Evolutionary conservation across 2,888 invertebrate genomes (phyloP), one percentile per base, ranked within the genome.

Genomic region (Drosophila acutilabella): DNA sequence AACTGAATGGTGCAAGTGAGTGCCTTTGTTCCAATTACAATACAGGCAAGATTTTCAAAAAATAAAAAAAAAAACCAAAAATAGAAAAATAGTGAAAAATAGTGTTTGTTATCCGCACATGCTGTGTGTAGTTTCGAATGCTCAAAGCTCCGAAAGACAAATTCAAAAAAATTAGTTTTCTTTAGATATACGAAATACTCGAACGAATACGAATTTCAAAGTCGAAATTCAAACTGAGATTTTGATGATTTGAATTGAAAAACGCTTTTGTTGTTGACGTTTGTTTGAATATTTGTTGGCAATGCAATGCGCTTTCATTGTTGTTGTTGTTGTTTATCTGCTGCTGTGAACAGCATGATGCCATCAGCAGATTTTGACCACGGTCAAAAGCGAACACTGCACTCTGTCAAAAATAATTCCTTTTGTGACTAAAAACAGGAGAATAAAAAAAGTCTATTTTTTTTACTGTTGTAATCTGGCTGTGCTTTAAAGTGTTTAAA

Each of bases 291-390:
- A 38, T 53, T 54, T 54, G 40, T 56, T 57, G 47, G 52, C 56
- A 40, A 33, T 52, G 66, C 78, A 58, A 56, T 74, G 54, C 10
- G 36, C 23, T 38, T 8, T 47, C 45, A 33, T 30, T 44, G 51
- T 23, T 58, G 47, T 42, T 44, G 7, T n/a, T 57, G 45, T 51
- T 45, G 54, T 36, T 44, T 23, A 42, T 56, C 40, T 62, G 76
- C 60, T 69, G 84, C 82, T 84, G 85, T 84, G 83, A 83, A 83
- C 83, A 83, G 85, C 83, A 23, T 88, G 83, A 84, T 84, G 81
- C 82, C 82, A 81, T 81, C 87, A 78, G 70, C 76, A 61, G 74
- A 66, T 71, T 78, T 78, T 69, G 65, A 75, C 78, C 80, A 75
- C 58, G 70, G 66, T 61, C 57, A 67, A 62, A 70, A 66, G 66